Conservation (phyloP, 2,113 vertebrate species). For the Alouatta palliata region DNA sequence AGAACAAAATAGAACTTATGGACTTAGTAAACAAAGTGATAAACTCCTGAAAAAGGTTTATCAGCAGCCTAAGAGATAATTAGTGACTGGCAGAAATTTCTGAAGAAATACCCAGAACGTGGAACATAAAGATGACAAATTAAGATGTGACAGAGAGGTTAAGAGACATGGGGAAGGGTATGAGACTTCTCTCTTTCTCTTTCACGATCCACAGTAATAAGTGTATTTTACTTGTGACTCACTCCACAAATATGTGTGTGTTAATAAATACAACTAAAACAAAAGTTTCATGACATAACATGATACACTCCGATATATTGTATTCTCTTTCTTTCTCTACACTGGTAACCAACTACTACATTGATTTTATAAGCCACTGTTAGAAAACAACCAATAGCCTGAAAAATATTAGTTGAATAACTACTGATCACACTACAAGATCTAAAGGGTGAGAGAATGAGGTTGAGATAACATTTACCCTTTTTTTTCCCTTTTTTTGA, state of each 20-base stretch:
- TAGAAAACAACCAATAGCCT: background rate
- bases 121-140: background rate
- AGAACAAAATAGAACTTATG: background rate
- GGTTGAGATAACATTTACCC: background rate
- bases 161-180: background rate
- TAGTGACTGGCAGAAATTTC: background rate
- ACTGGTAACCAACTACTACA: background rate
- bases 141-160: background rate
- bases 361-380: background rate
- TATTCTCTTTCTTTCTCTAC: background rate
- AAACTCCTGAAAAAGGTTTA: background rate
- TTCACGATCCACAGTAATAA: background rate
- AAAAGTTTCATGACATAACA: background rate
- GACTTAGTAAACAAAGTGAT: background rate
- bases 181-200: background rate
- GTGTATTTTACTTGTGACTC: background rate
- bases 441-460: background rate
- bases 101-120: background rate
- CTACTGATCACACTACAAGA: background rate
- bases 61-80: background rate
- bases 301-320: background rate
- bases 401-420: constrained; percentile 20
- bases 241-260: background rate
- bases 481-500: too few species aligned
- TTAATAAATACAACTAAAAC: background rate